phyloP scores from a whole-genome alignment of 2,797 vertebrate genomes.

The Hippopotamyrus pictus region DNA sequence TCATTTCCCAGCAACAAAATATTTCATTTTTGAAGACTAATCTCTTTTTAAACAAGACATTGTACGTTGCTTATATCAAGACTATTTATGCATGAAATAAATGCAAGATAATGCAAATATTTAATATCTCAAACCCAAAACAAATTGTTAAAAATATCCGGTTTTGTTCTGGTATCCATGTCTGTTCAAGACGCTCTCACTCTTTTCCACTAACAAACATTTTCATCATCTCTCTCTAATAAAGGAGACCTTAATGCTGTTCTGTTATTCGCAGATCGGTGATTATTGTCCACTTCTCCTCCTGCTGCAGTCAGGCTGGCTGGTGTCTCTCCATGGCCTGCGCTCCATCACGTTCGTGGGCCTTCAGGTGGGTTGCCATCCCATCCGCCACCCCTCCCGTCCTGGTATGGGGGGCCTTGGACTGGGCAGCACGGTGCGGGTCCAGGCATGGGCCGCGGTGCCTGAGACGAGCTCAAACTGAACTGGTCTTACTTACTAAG shows the following conservation, averaged over 20 bases:
- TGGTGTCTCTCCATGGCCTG: too few relatives aligned
- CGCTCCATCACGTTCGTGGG: neutral
- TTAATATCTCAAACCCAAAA: neutral
- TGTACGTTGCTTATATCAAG: neutral
- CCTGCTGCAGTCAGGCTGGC: too few relatives aligned
- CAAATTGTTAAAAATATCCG: neutral
- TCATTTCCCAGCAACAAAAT: neutral
- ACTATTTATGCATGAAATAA: neutral
- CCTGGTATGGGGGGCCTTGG: neutral
- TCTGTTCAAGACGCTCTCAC: neutral
- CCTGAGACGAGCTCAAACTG: neutral
- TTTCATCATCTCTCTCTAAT: neutral
- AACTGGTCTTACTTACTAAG: neutral
- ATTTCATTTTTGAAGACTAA: neutral
- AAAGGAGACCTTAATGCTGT: neutral
- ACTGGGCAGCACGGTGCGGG: neutral
- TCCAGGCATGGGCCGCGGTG: neutral
- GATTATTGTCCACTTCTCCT: neutral
- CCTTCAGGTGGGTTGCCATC: neutral
- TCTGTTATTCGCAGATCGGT: neutral
- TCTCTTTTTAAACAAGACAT: neutral
- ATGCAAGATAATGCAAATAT: neutral
- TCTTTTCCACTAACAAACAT: neutral
- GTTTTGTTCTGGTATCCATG: neutral
- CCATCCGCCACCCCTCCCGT: neutral